phyloP scores from a whole-genome alignment of 2,113 vertebrate species.

The Cygnus buccinator region DNA sequence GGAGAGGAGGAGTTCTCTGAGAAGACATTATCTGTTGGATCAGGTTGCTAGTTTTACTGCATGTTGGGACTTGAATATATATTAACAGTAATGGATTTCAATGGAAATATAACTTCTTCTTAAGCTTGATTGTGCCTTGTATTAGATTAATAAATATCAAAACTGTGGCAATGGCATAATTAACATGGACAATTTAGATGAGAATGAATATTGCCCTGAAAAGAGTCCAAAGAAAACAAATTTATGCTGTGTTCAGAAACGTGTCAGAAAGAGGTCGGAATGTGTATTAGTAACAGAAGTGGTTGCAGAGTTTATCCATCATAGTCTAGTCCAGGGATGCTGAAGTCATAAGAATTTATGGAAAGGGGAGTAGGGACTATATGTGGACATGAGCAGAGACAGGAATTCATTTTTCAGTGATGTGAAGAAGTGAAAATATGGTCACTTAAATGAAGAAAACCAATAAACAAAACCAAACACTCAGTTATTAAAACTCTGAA shows the following conservation, averaged over 20 bases:
- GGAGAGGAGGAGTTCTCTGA: not conserved
- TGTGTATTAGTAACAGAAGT: constrained; percentile 18
- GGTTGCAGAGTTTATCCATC: constrained; percentile 60
- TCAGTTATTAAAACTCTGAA: constrained; percentile 38
- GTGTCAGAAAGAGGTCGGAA: constrained; percentile 40
- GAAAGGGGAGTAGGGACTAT: not conserved
- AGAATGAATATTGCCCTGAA: not conserved
- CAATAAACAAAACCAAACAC: constrained; percentile 16
- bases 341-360: constrained; percentile 46
- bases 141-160: constrained; percentile 11
- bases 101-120: not conserved
- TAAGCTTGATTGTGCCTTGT: not conserved
- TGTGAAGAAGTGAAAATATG: not conserved
- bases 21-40: not conserved
- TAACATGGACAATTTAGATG: not conserved
- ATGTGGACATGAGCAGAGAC: not conserved
- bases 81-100: not conserved
- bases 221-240: constrained; percentile 36
- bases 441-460: constrained; percentile 24
- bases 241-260: constrained; percentile 18
- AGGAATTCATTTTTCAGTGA: constrained; percentile 21
- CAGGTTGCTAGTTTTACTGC: not conserved
- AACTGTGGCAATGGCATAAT: not conserved
- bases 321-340: constrained; percentile 19
- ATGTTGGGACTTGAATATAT: not conserved